Evolutionary conservation across 2,888 invertebrate genomes (phyloP).

Genomic region (Acutogordius australiensis): DNA sequence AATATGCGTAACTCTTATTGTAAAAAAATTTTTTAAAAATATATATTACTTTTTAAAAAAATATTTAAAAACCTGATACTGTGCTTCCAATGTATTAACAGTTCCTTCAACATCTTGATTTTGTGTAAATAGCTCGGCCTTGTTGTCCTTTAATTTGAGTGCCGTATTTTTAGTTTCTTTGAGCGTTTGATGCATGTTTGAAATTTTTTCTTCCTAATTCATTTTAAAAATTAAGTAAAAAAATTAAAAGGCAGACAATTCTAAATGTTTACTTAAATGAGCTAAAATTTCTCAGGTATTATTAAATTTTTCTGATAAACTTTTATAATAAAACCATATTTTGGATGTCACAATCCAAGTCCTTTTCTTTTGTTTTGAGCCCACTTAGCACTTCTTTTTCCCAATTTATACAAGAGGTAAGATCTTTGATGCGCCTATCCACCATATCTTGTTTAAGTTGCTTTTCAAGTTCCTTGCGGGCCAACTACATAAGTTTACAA

Average conservation of each 20-base stretch:
- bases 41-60: too few species aligned
- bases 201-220: not conserved
- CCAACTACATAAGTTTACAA: too few species aligned
- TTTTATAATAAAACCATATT: not conserved
- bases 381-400: not conserved
- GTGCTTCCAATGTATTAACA: not conserved
- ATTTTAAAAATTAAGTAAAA: not conserved
- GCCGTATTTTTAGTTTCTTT: not conserved
- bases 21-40: too few species aligned
- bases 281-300: not conserved
- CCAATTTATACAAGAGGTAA: not conserved
- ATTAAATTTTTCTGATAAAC: not conserved
- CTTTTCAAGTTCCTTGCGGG: not conserved
- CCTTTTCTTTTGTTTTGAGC: not conserved
- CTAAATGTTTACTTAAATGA: not conserved
- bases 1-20: too few species aligned
- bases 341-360: not conserved
- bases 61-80: not conserved
- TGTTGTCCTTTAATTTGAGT: not conserved
- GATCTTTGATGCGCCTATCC: not conserved
- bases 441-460: not conserved
- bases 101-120: not conserved
- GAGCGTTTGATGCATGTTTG: constrained; percentile 1
- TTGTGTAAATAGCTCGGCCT: not conserved
- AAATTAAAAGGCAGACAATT: not conserved